phyloP scores from a whole-genome alignment of 2,797 vertebrate species.

The Oceanodroma leucorhoa region DNA sequence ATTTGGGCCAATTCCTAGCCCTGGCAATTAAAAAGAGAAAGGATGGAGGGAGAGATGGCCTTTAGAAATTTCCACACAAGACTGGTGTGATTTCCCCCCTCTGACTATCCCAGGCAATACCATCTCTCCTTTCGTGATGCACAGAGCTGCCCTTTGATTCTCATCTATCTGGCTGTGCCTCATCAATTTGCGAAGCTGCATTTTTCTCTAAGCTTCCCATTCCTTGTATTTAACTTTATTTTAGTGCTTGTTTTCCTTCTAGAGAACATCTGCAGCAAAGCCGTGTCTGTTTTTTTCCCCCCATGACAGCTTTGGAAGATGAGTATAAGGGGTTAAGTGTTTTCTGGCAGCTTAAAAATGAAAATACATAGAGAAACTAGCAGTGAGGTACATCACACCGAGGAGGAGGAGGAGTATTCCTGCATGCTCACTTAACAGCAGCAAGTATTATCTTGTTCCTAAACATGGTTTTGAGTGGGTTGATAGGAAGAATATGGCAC shows the following conservation, averaged over 20 bases:
- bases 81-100: too few species aligned
- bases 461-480: not conserved
- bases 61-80: not conserved
- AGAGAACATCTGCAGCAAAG: not conserved
- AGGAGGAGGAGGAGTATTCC: not conserved
- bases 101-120: not conserved
- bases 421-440: not conserved
- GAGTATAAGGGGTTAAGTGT: not conserved
- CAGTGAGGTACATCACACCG: not conserved
- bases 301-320: not conserved
- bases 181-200: not conserved
- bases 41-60: not conserved
- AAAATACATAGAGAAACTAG: not conserved
- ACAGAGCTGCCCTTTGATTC: not conserved
- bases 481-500: not conserved
- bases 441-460: not conserved
- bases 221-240: not conserved
- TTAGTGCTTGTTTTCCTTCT: not conserved
- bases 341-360: not conserved
- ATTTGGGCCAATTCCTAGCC: not conserved
- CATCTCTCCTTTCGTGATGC: not conserved
- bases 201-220: not conserved
- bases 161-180: not conserved
- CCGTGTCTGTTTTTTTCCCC: rapidly evolving
- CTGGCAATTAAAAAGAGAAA: not conserved